Conservation (phyloP, 2,113 vertebrate genomes). For the Panthera uncia region DNA sequence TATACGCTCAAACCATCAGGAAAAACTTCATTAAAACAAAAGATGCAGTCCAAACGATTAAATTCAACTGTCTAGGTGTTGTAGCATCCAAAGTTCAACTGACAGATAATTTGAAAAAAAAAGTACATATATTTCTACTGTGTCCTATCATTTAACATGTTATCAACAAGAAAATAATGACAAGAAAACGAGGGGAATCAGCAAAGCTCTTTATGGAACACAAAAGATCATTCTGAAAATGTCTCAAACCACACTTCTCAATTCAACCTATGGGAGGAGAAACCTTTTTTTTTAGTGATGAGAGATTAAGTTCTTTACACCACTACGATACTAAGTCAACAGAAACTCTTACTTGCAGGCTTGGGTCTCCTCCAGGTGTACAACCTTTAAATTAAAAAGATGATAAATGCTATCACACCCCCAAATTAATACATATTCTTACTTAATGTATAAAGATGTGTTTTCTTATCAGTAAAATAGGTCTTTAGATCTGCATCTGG, state of each 20-base stretch:
- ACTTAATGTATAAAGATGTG: slow-evolving; percentile 96
- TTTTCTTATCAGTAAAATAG: slow-evolving; percentile 98
- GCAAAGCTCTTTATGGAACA: background rate
- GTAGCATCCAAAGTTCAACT: background rate
- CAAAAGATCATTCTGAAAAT: background rate
- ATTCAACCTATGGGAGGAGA: background rate
- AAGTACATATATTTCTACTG: background rate
- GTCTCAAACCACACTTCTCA: background rate
- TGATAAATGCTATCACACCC: background rate
- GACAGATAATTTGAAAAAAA: background rate
- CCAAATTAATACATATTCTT: slow-evolving; percentile 40
- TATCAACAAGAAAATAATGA: background rate
- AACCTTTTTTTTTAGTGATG: background rate
- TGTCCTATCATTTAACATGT: background rate
- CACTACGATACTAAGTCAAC: background rate
- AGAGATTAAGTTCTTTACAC: background rate
- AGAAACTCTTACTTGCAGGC: background rate
- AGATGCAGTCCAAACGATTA: background rate
- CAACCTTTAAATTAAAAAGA: background rate
- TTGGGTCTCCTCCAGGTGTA: background rate
- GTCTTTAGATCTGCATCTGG: slow-evolving; percentile 94
- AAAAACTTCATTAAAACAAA: slow-evolving; percentile 5
- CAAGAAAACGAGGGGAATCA: background rate
- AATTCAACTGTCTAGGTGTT: background rate
- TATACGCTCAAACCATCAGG: background rate